These are phyloP conservation scores for Periophthalmus magnuspinnatus DNA, from an alignment of 2,797 vertebrate genomes.

Conservation along the genomic window DNA sequence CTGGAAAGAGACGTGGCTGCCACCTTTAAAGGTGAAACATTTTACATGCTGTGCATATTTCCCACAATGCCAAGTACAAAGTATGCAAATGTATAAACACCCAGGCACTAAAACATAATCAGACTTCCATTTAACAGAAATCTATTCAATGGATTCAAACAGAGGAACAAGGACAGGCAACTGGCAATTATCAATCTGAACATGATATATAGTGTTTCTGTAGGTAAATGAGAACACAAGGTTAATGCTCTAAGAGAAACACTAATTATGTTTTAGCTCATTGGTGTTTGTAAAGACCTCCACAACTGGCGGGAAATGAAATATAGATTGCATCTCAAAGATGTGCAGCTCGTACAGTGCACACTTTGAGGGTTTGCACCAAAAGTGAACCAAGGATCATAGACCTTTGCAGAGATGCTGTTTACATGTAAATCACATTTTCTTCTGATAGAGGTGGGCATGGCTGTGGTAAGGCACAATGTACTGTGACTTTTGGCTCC, in stretches of 20 bases:
- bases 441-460: conserved; percentile 35
- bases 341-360: conserved; percentile 19
- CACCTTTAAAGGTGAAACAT: conserved; percentile 1
- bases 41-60: conserved; percentile 33
- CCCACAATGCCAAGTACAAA: conserved; percentile 15
- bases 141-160: not conserved
- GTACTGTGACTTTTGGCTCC: conserved; percentile 28
- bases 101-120: conserved; percentile 5
- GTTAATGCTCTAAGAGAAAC: not conserved
- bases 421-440: conserved; percentile 6
- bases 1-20: conserved; percentile 31
- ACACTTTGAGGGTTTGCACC: conserved; percentile 2
- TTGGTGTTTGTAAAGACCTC: not conserved
- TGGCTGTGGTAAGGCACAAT: conserved; percentile 67
- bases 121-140: not conserved
- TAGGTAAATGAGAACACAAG: not conserved
- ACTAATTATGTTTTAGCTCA: conserved; percentile 5
- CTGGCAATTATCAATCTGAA: not conserved
- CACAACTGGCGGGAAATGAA: conserved; percentile 14
- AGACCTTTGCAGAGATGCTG: conserved; percentile 42
- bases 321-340: conserved; percentile 40
- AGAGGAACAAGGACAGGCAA: not conserved
- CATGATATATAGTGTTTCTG: not conserved
- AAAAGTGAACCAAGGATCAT: conserved; percentile 23
- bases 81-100: not conserved